phyloP scores from a whole-genome alignment of 53 echinoderm and acorn worm genomes.

The Arbacia lixula region DNA sequence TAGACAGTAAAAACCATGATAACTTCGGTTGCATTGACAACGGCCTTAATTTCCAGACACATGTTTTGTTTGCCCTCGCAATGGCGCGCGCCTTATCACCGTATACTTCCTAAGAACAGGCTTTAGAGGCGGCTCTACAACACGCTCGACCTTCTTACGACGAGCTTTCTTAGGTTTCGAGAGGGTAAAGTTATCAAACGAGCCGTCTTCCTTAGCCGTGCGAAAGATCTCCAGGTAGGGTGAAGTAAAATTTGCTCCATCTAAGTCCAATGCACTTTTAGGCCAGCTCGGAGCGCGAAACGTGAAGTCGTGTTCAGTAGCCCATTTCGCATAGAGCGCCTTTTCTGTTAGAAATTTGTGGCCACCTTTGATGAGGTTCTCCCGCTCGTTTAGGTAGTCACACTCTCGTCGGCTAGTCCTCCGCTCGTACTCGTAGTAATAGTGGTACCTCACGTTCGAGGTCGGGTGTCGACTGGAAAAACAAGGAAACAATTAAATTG shows the following conservation, averaged over 20 bases:
- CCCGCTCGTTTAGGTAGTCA: not conserved
- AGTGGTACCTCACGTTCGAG: conserved; percentile 13
- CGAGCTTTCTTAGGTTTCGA: not conserved
- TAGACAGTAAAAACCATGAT: no score
- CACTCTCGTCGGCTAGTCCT: not conserved
- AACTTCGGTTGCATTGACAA: no score
- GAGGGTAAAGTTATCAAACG: not conserved
- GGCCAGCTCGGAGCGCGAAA: conserved; percentile 36
- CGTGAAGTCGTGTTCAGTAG: not conserved
- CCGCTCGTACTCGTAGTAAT: not conserved
- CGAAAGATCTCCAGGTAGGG: conserved; percentile 23
- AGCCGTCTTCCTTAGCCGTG: conserved; percentile 15
- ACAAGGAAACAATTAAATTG: not conserved
- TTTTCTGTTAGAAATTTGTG: conserved; percentile 47
- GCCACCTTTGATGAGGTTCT: conserved; percentile 25
- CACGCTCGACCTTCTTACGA: not conserved
- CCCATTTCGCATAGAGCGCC: conserved; percentile 35
- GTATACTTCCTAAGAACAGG: not conserved
- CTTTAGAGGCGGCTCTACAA: no score
- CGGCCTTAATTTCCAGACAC: no score
- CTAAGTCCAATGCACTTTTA: conserved; percentile 12
- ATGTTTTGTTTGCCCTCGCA: no score
- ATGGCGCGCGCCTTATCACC: not conserved
- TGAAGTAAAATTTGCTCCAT: conserved; percentile 1
- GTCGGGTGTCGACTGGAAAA: conserved; percentile 10